Base-by-base conservation (phyloP, 1,140 invertebrate species). In the Metopolophium dirhodum region DNA sequence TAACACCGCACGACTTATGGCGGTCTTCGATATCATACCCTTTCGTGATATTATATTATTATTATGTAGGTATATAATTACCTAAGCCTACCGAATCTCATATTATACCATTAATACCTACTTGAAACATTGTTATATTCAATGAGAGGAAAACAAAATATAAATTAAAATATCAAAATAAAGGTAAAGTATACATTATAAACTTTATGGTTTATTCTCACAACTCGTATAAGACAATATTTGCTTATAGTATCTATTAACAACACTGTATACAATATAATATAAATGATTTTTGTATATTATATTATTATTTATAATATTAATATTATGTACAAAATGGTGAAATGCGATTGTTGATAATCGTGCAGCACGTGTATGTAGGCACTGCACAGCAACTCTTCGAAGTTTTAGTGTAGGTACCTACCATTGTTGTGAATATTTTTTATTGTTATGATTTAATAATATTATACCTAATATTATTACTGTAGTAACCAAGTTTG, bases 391-490 rank as follows among this genome's bases (percentile, higher is more conserved):
- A 0, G 14, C n/a, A 18, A 35, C 4, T n/a, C 14, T 77, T 77
- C 14, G 61, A 77, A 18, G 30, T 68, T 68, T 68, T 26, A 30
- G 30, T 68, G 30, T 68, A 49, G 41, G 41, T 41, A 41, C 41
- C 41, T 49, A 68, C 30, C 4, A 6, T n/a, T 14, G 14, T 26
- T 7, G n/a, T 77, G 26, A 23, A 8, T 54, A 7, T 54, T 54
- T 54, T 54, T 54, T 30, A 68, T 77, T 77, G n/a, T 77, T 18
- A 35, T 77, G 61, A 11, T 61, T 68, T 68, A 68, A 68, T 57
- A 57, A 57, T 68, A 68, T 68, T 68, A 68, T 68, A 30, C 61
- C 61, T 68, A 68, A 68, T 68, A 68, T 68, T 68, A 68, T 68
- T 68, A 68, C 14, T 68, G 11, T 68, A n/a, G 61, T 68, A 18